Evolutionary conservation across 2,113 vertebrate species (phyloP).

Genomic region (Pristiophorus japonicus): DNA sequence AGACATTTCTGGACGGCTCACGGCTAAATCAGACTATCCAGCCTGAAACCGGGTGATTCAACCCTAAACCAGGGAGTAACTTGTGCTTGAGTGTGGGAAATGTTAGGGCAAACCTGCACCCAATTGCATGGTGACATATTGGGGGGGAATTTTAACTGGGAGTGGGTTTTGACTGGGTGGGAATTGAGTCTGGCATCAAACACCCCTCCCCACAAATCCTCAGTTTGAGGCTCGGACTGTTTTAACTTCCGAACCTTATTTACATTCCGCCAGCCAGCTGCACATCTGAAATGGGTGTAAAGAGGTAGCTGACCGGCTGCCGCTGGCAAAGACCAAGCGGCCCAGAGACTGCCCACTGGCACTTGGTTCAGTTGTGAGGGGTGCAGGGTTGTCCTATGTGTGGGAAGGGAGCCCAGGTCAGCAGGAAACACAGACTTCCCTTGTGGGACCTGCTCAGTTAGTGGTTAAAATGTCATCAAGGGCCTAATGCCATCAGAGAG

Average conservation of each 20-base stretch:
- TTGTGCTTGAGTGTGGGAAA: background rate
- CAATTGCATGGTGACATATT: background rate
- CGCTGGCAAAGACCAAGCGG: background rate
- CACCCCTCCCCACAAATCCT: background rate
- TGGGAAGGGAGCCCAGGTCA: background rate
- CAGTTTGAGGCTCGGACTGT: background rate
- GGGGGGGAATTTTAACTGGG: background rate
- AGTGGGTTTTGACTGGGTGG: background rate
- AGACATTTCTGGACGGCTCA: background rate
- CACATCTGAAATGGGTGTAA: background rate
- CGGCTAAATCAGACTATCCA: no score
- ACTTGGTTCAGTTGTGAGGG: background rate
- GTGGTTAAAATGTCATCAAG: background rate
- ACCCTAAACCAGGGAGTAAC: background rate
- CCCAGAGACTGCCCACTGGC: background rate
- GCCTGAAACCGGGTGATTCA: background rate
- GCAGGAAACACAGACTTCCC: background rate
- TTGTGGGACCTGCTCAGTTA: background rate
- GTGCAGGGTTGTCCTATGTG: no score
- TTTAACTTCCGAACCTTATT: background rate
- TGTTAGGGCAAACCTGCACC: background rate
- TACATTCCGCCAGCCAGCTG: background rate
- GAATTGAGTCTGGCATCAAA: background rate
- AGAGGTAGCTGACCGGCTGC: background rate
- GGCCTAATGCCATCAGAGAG: background rate